Evolutionary conservation across 2,888 invertebrate genomes (phyloP), one percentile per base, ranked within the genome.

Genomic region (Hydroisotoma schaefferi): DNA sequence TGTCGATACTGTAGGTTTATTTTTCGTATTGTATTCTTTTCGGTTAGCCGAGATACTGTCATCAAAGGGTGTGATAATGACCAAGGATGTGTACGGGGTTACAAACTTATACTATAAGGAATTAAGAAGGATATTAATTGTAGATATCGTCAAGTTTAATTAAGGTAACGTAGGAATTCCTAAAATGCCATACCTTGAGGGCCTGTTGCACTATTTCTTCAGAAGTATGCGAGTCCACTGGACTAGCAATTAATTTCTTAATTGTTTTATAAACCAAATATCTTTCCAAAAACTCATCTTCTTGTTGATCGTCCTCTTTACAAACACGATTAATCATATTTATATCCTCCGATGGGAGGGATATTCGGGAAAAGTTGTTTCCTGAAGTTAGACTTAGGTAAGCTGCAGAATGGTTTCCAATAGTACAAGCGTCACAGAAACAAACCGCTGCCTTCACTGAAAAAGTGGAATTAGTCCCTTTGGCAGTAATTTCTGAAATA

Each of bases 251-350:
- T 8, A 76, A 61, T 23, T 76, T 73, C 44, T 74, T 73, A 28
- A 77, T 74, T 8, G 71, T 75, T 59, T 74, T 61, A 55, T 77
- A 76, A 3, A 75, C 75, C 73, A 75, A 76, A 22, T 76, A 65
- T 54, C 74, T 71, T 53, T 75, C 74, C 23, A 75, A 57, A 44
- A 76, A 74, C 23, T 63, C 65, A 6, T 69, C 73, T 48, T 71
- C 70, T 26, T 38, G 53, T 0, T 58, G 55, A 3, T 40, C n/a
- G 4, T 40, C n/a, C n/a, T 4, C 40, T 8, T 20, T 20, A 15
- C 5, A n/a, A n/a, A n/a, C n/a, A n/a, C n/a, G n/a, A n/a, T n/a
- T n/a, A n/a, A n/a, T n/a, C n/a, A n/a, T n/a, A n/a, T n/a, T n/a
- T n/a, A n/a, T n/a, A n/a, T n/a, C n/a, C n/a, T n/a, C n/a, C n/a